These are phyloP conservation scores for Tinea semifulvella DNA, from an alignment of 2,888 invertebrate species.

Conservation along the genomic window DNA sequence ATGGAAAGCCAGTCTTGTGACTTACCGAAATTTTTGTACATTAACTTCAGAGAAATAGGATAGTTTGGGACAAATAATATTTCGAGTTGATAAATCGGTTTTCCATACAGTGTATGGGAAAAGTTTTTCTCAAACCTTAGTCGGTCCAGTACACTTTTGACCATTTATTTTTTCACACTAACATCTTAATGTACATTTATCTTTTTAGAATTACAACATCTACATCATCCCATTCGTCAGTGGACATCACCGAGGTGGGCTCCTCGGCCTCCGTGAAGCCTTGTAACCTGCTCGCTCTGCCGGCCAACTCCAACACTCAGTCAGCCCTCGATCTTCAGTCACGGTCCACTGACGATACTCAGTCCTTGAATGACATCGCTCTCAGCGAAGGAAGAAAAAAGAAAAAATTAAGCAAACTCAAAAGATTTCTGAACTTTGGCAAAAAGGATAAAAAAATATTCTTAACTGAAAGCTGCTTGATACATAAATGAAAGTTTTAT, in stretches of 20 bases:
- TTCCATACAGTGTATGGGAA: too few relatives aligned
- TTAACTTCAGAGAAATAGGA: too few relatives aligned
- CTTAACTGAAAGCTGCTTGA: background rate
- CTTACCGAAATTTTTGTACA: too few relatives aligned
- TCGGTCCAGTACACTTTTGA: too few relatives aligned
- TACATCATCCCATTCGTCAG: background rate
- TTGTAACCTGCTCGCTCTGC: background rate
- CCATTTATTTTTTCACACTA: too few relatives aligned
- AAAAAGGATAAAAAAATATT: background rate
- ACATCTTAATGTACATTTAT: too few relatives aligned
- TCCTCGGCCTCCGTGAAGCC: background rate
- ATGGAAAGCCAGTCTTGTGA: too few relatives aligned
- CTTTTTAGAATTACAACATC: background rate
- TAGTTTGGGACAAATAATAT: too few relatives aligned
- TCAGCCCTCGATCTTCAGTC: background rate
- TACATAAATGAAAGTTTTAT: background rate
- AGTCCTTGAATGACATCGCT: conserved; percentile 26
- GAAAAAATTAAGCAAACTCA: conserved; percentile 1
- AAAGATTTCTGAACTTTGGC: background rate
- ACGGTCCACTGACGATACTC: conserved; percentile 1
- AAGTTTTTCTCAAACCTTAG: too few relatives aligned
- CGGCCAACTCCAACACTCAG: background rate
- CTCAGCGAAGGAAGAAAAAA: conserved; percentile 19
- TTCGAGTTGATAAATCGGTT: too few relatives aligned
- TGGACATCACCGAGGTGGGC: conserved; percentile 1